A percentile compares a stretch with the other conserved stretches of the same genome.
phyloP scores from a whole-genome alignment of 2,888 invertebrate species.

The Pterostichus madidus region DNA sequence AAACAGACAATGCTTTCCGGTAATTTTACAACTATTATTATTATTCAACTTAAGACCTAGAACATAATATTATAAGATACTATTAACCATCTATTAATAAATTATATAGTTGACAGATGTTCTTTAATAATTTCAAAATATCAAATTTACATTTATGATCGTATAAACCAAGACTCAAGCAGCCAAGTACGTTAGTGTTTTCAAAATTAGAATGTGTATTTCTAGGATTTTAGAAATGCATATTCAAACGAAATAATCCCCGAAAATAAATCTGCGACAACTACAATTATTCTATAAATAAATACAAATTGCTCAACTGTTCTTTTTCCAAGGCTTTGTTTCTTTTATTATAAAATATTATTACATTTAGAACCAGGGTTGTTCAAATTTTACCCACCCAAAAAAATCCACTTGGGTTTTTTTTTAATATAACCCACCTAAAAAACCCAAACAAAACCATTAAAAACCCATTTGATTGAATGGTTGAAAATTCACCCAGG shows the following conservation, averaged over 20 bases:
- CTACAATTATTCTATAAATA: conserved; percentile 41
- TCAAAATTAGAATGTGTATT: conserved; percentile 52
- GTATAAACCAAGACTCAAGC: conserved; percentile 17
- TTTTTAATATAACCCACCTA: no score
- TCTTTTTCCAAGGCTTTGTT: no score
- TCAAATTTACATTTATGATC: conserved; percentile 51
- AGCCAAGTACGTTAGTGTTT: conserved; percentile 45
- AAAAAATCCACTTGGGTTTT: no score
- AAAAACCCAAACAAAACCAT: no score
- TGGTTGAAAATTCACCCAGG: no score
- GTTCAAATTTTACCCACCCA: no score
- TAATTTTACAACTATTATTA: conserved; percentile 44
- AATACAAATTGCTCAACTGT: conserved; percentile 12
- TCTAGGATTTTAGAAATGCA: conserved; percentile 44
- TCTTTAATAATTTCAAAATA: conserved; percentile 27
- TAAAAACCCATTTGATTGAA: no score
- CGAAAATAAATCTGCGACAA: conserved; percentile 17
- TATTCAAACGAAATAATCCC: conserved; percentile 16
- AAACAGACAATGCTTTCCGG: conserved; percentile 24
- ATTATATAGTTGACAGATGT: conserved; percentile 41
- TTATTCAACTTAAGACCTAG: conserved; percentile 19
- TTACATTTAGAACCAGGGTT: no score
- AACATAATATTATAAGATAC: conserved; percentile 12
- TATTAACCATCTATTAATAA: conserved; percentile 28
- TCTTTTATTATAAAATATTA: no score